These are phyloP conservation scores for Pandemis cinnamomeana DNA, from an alignment of 2,888 invertebrate genomes.

Conservation along the genomic window DNA sequence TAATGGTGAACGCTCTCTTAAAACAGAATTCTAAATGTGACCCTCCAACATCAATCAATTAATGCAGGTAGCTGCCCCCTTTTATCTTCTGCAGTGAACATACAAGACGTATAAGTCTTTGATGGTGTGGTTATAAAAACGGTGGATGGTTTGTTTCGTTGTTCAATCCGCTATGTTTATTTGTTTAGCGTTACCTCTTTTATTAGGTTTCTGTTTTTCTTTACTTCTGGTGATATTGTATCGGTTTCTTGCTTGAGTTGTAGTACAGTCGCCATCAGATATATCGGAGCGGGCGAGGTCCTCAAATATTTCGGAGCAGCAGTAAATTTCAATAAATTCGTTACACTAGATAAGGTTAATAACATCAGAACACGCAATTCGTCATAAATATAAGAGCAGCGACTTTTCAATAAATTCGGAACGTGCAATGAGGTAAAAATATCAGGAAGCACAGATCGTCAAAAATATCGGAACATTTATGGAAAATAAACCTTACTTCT, in stretches of 20 bases:
- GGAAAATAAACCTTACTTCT: no score
- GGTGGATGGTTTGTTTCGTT: constrained; percentile 8
- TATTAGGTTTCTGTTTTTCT: constrained; percentile 1
- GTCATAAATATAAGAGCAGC: no score
- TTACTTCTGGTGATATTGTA: background rate
- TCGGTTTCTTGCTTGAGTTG: background rate
- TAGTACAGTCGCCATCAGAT: no score
- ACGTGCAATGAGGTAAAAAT: no score
- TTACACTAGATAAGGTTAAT: no score
- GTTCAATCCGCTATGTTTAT: constrained; percentile 7
- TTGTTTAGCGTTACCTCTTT: constrained; percentile 4
- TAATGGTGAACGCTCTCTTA: constrained; percentile 21
- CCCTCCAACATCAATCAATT: constrained; percentile 67
- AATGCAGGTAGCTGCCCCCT: constrained; percentile 58
- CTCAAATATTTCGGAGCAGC: no score
- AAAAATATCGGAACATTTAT: no score
- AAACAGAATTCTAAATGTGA: constrained; percentile 46
- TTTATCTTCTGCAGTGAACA: constrained; percentile 48
- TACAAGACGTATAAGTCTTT: constrained; percentile 28
- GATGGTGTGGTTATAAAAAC: constrained; percentile 22
- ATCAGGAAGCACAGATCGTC: no score
- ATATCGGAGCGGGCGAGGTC: no score
- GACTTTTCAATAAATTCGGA: no score
- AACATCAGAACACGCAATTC: no score
- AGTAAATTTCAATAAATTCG: no score